Conservation (phyloP, 2,797 vertebrate genomes). For the Thalassophryne amazonica region DNA sequence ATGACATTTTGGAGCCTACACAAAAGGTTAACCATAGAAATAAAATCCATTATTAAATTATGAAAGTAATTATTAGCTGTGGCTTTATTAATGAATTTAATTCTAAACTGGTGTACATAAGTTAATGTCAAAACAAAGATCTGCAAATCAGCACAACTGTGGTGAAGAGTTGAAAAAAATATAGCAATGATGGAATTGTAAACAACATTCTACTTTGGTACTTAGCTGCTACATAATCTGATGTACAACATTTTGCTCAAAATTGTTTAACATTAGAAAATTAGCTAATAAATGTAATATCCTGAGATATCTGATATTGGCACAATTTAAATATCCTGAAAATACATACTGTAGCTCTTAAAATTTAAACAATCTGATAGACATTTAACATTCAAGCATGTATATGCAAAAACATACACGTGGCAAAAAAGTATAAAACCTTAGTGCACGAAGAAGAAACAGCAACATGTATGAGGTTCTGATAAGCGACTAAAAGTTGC, state of each 20-base stretch:
- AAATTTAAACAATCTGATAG: constrained; percentile 3
- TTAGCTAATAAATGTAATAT: constrained; percentile 10
- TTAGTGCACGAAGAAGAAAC: constrained; percentile 26
- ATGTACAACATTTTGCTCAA: constrained; percentile 5
- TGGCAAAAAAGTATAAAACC: constrained; percentile 38
- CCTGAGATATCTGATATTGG: constrained; percentile 22
- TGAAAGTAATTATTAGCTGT: too few species aligned
- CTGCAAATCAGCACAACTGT: constrained; percentile 7
- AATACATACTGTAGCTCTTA: constrained; percentile 53
- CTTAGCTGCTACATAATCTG: constrained; percentile 26
- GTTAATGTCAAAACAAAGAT: not conserved
- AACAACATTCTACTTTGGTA: constrained; percentile 38
- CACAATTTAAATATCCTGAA: constrained; percentile 32
- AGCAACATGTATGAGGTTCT: constrained; percentile 7
- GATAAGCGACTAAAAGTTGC: constrained; percentile 35
- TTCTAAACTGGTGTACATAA: constrained; percentile 16
- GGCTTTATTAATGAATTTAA: too few species aligned
- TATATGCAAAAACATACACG: constrained; percentile 12
- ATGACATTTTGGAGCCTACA: too few species aligned
- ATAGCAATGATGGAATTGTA: constrained; percentile 18
- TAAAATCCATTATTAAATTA: too few species aligned
- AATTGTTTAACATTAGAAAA: constrained; percentile 13
- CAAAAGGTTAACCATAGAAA: too few species aligned
- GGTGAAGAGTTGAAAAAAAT: constrained; percentile 1
- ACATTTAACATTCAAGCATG: constrained; percentile 14